These are phyloP conservation scores for Pycnonotus jocosus DNA, from an alignment of 2,113 vertebrate genomes.

Conservation along the genomic window DNA sequence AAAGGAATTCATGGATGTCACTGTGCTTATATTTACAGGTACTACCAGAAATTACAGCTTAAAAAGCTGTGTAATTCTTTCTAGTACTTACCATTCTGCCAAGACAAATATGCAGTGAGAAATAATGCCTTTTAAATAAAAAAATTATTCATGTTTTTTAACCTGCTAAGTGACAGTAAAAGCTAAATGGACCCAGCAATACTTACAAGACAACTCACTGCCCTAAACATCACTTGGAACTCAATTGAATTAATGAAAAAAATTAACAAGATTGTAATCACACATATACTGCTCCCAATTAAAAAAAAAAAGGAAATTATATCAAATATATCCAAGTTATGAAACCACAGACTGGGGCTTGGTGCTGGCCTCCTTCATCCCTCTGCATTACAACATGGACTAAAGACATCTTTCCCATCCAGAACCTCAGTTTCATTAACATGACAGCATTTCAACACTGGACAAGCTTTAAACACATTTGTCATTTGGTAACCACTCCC, in stretches of 20 bases:
- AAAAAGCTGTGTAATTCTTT: background rate
- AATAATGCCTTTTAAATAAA: background rate
- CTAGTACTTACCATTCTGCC: background rate
- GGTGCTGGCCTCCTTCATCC: background rate
- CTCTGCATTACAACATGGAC: background rate
- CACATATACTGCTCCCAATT: fast-evolving
- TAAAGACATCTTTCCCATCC: background rate
- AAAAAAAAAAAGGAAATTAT: background rate
- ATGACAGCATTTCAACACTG: background rate
- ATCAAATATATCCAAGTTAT: background rate
- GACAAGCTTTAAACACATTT: background rate
- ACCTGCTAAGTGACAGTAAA: background rate
- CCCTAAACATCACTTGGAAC: background rate
- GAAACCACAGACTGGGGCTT: background rate
- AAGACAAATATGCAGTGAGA: background rate
- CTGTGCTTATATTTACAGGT: background rate
- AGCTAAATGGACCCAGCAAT: background rate
- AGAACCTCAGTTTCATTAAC: background rate
- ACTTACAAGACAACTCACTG: background rate
- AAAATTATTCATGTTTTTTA: background rate
- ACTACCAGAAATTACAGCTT: background rate
- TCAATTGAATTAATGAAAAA: background rate
- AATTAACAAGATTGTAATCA: background rate
- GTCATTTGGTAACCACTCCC: background rate
- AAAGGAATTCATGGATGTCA: background rate